Evolutionary conservation across 2,113 vertebrate genomes (phyloP), one percentile per base, ranked within the genome.

Genomic region (Hypomesus transpacificus): DNA sequence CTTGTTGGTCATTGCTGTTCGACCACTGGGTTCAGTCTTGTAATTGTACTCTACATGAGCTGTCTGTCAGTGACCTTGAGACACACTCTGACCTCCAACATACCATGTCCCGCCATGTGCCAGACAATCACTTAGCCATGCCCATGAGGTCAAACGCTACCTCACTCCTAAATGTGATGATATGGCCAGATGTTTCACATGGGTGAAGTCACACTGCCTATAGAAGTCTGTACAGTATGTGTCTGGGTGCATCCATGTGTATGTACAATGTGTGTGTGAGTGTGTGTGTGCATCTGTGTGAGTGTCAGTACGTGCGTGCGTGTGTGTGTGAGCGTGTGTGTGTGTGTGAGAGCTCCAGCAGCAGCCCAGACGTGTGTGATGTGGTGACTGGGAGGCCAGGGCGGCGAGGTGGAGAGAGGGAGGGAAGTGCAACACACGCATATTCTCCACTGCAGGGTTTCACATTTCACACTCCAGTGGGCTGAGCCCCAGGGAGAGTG

Each of bases 351-450:
- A 60, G 64, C 14, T 22, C 26, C 59, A 46, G 18, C 21, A 57
- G 53, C 56, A n/a, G 34, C 52, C 26, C 53, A 69, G 67, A 21
- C 24, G 31, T 5, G 31, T 34, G 31, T 8, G 17, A 34, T 14
- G 16, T 26, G 54, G 9, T 58, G 53, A 54, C 26, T 62, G 60
- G 22, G 65, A 24, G 72, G 64, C 70, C 74, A 72, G 84, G 64
- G 63, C 39, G 57, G 26, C 51, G 50, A 75, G 74, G 69, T 76
- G 68, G 68, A 63, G 67, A 34, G 31, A 34, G 31, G 7, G 52
- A 63, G 66, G 39, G 84, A 88, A 87, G 80, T 83, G 89, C 88
- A 13, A 76, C 86, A 81, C 79, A 71, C 14, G 87, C 90, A 87
- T 82, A 86, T 88, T 89, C 73, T 74, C 54, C 39, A 68, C 84